Conservation (phyloP, 2,888 invertebrate genomes). For the Drosophila neonasuta region DNA sequence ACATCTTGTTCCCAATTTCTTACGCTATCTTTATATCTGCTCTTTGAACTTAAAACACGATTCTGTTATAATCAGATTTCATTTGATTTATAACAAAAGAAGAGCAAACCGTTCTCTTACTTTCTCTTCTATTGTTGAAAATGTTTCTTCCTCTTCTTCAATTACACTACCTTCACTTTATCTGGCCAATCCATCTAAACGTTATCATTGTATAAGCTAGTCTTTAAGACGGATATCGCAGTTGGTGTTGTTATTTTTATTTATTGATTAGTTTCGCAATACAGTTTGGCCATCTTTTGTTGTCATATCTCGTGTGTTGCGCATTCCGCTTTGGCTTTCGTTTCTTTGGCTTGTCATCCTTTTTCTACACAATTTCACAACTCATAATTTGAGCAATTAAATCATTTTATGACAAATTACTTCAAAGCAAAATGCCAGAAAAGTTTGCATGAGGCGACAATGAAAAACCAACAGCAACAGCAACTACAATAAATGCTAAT, state of each 20-base stretch:
- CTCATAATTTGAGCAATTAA: constrained; percentile 49
- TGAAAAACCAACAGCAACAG: constrained; percentile 40
- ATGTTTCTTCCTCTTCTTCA: neutral
- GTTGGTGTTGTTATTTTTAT: constrained; percentile 3
- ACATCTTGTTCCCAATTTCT: neutral
- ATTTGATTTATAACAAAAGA: constrained; percentile 4
- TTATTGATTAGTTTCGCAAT: constrained; percentile 27
- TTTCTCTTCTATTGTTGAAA: constrained; percentile 23
- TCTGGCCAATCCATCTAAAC: neutral
- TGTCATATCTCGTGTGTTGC: neutral
- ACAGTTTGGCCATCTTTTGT: constrained; percentile 17
- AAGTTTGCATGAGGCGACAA: constrained; percentile 33
- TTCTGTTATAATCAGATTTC: neutral
- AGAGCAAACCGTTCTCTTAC: constrained; percentile 17
- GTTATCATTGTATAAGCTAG: constrained; percentile 12
- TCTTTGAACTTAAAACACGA: neutral
- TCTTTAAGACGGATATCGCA: constrained; percentile 13
- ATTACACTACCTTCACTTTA: constrained; percentile 4
- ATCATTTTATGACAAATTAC: constrained; percentile 50
- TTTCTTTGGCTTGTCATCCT: constrained; percentile 20
- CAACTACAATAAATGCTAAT: constrained; percentile 42
- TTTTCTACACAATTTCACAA: constrained; percentile 27
- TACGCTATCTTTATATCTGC: neutral
- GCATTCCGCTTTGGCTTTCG: constrained; percentile 9
- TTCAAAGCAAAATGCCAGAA: constrained; percentile 26